Percentiles rank a stretch among this genome's conserved stretches.
Evolutionary conservation across 2,113 vertebrate species (phyloP).

Genomic region (Columba livia): DNA sequence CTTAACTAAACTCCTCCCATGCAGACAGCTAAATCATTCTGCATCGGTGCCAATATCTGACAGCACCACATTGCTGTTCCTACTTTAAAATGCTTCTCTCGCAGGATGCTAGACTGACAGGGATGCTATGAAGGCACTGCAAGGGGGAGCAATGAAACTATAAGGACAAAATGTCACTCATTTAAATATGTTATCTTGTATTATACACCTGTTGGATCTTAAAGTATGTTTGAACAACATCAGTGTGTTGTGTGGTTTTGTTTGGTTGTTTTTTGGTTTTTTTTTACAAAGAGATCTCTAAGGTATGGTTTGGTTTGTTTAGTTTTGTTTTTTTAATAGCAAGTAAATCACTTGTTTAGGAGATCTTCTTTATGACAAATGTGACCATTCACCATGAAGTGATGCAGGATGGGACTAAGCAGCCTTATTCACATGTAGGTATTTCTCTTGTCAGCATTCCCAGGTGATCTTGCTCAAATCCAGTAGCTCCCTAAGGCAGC

Average conservation of each 20-base stretch:
- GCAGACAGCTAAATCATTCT: background rate
- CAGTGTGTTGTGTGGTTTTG: no score
- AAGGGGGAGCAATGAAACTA: background rate
- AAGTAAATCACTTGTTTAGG: background rate
- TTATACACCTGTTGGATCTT: background rate
- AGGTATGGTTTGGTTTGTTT: background rate
- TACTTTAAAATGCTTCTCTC: background rate
- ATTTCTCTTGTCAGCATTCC: background rate
- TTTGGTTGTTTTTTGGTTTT: no score
- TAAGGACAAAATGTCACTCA: background rate
- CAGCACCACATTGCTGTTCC: background rate
- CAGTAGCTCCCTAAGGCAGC: background rate
- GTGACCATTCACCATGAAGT: rapidly evolving
- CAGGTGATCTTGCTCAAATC: background rate
- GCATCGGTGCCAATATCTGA: background rate
- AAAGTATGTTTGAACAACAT: background rate
- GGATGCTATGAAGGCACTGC: background rate
- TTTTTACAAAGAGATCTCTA: background rate
- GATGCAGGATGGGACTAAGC: background rate
- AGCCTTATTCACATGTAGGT: rapidly evolving
- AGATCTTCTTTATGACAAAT: background rate
- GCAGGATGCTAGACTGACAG: background rate
- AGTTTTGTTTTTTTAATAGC: background rate
- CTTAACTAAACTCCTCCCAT: background rate
- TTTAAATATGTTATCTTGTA: background rate